Evolutionary conservation across 2,113 vertebrate genomes (phyloP), one percentile per base, ranked within the genome.

Genomic region (Archocentrus centrarchus): DNA sequence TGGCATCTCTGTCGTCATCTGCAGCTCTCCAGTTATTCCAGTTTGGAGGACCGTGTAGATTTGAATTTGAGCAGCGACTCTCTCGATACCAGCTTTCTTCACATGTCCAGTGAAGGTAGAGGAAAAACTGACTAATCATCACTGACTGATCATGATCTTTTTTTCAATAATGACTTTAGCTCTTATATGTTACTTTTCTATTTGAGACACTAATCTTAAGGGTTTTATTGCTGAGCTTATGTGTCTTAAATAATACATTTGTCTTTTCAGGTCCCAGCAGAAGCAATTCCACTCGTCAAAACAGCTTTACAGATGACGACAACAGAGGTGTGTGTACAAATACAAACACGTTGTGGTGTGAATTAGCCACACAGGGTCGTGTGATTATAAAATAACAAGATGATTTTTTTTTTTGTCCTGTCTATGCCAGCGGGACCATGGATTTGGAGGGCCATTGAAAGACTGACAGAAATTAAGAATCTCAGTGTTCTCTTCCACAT

Each of bases 11-110:
- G 30, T 0, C 0, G 20, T 57, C 53, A 15, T 86, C 66, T 58
- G 1, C 85, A 97, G 97, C 63, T 73, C 32, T 95, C 82, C 0
- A 94, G 92, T 80, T 91, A 86, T 20, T 93, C 87, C 0, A 95
- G 95, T 88, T 37, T 83, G 3, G 95, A 96, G 8, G 94, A 94
- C 32, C 63, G 47, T 27, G 0, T 22, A 5, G 91, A 92, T 58
- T 68, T 6, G 2, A 27, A 1, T 0, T 87, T 77, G 13, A 90
- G 57, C 1, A 83, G 66, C 63, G 6, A 68, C 9, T 5, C 27
- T 64, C 39, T 64, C 1, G 76, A 80, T 3, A 32, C 27, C 3
- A 5, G 5, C 50, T 55, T 81, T n/a, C 37, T 27, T 30, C 63
- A 6, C 10, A 57, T 68, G 17, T 44, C 66, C 18, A 85, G 47